Base-by-base conservation (phyloP, 1,140 invertebrate species). In the Zaprionus tsacasi region DNA sequence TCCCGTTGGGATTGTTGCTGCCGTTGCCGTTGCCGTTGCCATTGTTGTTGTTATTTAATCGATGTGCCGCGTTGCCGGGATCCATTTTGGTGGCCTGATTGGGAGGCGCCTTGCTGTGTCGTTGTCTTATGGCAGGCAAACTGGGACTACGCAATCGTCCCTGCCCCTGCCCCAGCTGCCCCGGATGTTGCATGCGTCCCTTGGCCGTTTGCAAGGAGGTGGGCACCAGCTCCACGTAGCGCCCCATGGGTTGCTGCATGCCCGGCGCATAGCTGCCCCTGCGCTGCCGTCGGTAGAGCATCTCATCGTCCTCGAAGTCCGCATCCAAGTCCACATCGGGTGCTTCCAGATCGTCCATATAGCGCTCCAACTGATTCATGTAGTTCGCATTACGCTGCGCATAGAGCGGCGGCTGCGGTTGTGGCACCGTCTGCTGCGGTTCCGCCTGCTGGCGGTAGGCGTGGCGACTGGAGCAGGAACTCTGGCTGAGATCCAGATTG, bases 81-180 rank as follows among this genome's bases (percentile, higher is more conserved):
- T 83, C 80, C 82, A 78, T 80, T 76, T 85, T 82, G 35, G 66
- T 64, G 74, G 61, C 72, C 70, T 78, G 66, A n/a, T 85, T 30
- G 21, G 52, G 52, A 7, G 50, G 4, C 6, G 21, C 52, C 3
- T n/a, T 43, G 67, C 15, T 45, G 40, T 68, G 27, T 71, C 78
- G 76, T 13, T 92, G 91, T 30, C 81, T 66, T 43, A 92, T 92
- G 0, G 87, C 77, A 3, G 92, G 92, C 57, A 92, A 81, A 78
- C 91, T 92, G 57, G 92, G 92, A 77, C 91, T 92, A 12, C 92
- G 66, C 21, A 92, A 56, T n/a, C 91, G 73, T 35, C 82, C 79
- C 61, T 66, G 66, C 15, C 75, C 70, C 33, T 64, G 65, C 27
- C 64, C 60, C 6, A 73, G 66, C 38, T 79, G 81, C 69, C 67